Conservation (phyloP, 2,888 invertebrate genomes). For the Tuta absoluta region DNA sequence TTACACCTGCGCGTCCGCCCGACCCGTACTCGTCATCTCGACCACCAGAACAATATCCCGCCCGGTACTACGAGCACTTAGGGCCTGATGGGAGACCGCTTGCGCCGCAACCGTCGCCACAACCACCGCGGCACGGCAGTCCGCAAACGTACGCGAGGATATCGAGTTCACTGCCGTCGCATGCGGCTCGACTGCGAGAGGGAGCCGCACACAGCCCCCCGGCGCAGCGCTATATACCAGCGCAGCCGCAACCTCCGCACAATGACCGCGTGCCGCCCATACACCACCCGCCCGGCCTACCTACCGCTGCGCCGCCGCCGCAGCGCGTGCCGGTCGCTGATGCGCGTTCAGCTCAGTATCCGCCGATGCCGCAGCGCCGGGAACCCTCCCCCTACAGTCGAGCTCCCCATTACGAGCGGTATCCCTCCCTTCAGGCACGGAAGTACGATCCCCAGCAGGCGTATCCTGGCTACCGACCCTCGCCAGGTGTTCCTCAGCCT, state of each 20-base stretch:
- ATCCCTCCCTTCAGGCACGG: constrained; percentile 58
- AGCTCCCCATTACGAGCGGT: constrained; percentile 63
- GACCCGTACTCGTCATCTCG: constrained; percentile 68
- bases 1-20: constrained; percentile 62
- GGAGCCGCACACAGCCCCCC: constrained; percentile 60
- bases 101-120: constrained; percentile 60
- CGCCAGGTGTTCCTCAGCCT: constrained; percentile 54
- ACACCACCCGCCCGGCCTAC: constrained; percentile 57
- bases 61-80: constrained; percentile 65
- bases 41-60: constrained; percentile 63
- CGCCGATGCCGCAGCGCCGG: constrained; percentile 58
- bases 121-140: constrained; percentile 64
- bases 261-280: constrained; percentile 77
- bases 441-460: constrained; percentile 74
- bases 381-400: constrained; percentile 65
- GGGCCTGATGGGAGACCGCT: constrained; percentile 59
- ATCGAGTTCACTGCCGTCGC: constrained; percentile 66
- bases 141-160: constrained; percentile 69
- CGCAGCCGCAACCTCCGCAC: constrained; percentile 67
- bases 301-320: constrained; percentile 43
- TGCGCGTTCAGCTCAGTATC: constrained; percentile 58
- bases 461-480: constrained; percentile 70
- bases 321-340: constrained; percentile 57
- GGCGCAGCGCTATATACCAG: constrained; percentile 61
- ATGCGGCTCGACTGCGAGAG: constrained; percentile 63